These are phyloP conservation scores for Tragopan temminckii DNA, from an alignment of 2,797 vertebrate species.

Conservation along the genomic window DNA sequence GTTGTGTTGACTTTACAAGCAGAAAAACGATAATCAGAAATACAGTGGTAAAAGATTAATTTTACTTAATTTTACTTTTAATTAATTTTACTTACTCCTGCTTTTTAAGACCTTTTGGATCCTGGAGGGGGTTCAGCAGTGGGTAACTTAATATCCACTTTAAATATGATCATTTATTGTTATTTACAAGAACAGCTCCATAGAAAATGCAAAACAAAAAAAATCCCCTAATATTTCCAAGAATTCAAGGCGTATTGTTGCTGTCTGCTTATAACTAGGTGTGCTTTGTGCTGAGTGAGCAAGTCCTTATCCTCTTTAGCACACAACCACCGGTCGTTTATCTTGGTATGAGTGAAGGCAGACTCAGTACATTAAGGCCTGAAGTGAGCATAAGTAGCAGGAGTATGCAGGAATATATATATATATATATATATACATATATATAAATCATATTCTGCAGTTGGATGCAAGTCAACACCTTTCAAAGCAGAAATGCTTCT, in stretches of 20 bases:
- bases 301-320: background rate
- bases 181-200: background rate
- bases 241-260: background rate
- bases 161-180: background rate
- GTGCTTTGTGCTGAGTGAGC: background rate
- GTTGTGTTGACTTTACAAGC: conserved; percentile 4
- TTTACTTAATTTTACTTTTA: background rate
- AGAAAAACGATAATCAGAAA: background rate
- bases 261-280: background rate
- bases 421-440: too few relatives aligned
- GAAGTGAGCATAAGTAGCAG: background rate
- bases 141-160: background rate
- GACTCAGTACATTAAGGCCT: background rate
- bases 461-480: background rate
- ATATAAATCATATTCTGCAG: background rate
- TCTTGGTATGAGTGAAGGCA: background rate
- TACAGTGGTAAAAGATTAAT: background rate
- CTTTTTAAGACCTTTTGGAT: background rate
- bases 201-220: background rate
- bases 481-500: background rate
- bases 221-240: background rate
- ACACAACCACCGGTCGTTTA: background rate
- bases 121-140: background rate
- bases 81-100: background rate
- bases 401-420: background rate